Base-by-base conservation (phyloP, 2,113 vertebrate genomes). In the Oreotragus oreotragus region DNA sequence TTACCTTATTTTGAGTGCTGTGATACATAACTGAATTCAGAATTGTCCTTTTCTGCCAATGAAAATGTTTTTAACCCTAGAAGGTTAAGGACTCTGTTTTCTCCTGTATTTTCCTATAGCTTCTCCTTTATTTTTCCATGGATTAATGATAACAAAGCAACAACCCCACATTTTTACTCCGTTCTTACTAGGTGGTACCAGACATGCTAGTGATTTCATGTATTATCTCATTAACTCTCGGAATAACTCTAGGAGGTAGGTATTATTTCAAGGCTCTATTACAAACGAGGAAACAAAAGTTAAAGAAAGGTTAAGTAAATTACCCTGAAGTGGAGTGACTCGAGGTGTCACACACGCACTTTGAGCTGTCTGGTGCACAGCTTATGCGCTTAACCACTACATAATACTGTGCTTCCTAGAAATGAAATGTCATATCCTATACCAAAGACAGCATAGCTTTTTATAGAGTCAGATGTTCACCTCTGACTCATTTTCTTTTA, bases 271-370 rank as follows among this genome's bases (percentile, higher is more conserved):
- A 47, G 47, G 36, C 19, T 94, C 62, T 90, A 4, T 83, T 55
- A 51, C 27, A 95, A 57, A 27, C 27, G 79, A 87, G 25, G 19
- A 80, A 93, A 83, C 45, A 21, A 70, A 96, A 73, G 43, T 28
- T 57, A 60, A 94, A 81, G 45, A 92, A 94, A 97, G 13, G n/a
- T 80, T 73, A 90, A 94, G n/a, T 58, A 92, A 94, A 91, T 83
- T 60, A 80, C 15, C 55, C 55, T 43, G 25, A 66, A 77, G 86
- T 57, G 11, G 80, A 96, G 60, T 8, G 70, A 19, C 49, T 84
- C 17, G 80, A 47, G 23, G 45, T 62, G 53, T 93, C 47, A 47
- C 36, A 27, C 15, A 12, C 27, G 21, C 39, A 85, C 43, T 58
- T 80, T 85, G 45, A 94, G 57, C 66, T 45, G 17, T 49, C 49